Percentiles rank a stretch among this genome's conserved stretches.
These are phyloP conservation scores for Siderastrea siderea DNA, from an alignment of 92 coral and sea anemone species.

Conservation along the genomic window DNA sequence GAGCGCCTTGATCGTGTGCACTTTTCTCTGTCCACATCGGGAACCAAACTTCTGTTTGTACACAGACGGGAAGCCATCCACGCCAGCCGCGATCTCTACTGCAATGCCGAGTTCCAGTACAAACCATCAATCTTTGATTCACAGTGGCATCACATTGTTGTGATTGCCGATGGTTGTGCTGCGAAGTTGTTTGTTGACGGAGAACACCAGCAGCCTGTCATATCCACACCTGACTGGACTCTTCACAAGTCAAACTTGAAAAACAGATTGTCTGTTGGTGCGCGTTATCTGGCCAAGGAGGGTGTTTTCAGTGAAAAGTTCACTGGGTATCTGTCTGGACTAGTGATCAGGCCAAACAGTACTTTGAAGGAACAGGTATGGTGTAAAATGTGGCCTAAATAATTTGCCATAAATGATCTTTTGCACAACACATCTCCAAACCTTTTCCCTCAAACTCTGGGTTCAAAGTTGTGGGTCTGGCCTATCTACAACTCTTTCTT, in stretches of 20 bases:
- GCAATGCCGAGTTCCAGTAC: conserved; percentile 83
- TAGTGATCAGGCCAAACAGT: conserved; percentile 82
- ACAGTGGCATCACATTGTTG: conserved; percentile 91
- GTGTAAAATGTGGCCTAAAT: neutral
- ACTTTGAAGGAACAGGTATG: conserved; percentile 77
- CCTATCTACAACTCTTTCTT: too few relatives aligned
- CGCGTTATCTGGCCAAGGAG: conserved; percentile 88
- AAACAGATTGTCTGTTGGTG: conserved; percentile 82
- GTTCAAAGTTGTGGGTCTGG: too few relatives aligned
- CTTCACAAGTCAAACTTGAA: conserved; percentile 85
- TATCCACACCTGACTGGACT: conserved; percentile 79
- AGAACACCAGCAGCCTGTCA: conserved; percentile 34
- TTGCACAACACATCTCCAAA: too few relatives aligned
- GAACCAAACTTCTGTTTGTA: conserved; percentile 73
- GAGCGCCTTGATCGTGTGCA: conserved; percentile 88
- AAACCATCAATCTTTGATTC: conserved; percentile 81
- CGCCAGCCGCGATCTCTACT: conserved; percentile 84
- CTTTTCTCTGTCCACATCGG: conserved; percentile 80
- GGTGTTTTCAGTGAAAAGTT: conserved; percentile 72
- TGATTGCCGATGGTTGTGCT: conserved; percentile 78
- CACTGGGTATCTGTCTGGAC: conserved; percentile 86
- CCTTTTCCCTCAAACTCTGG: too few relatives aligned
- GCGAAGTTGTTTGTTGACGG: conserved; percentile 80
- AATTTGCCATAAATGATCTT: too few relatives aligned
- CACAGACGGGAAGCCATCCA: conserved; percentile 87